Evolutionary conservation across 2,888 invertebrate genomes (phyloP).

Genomic region (Hydrotaea cyrtoneurina): DNA sequence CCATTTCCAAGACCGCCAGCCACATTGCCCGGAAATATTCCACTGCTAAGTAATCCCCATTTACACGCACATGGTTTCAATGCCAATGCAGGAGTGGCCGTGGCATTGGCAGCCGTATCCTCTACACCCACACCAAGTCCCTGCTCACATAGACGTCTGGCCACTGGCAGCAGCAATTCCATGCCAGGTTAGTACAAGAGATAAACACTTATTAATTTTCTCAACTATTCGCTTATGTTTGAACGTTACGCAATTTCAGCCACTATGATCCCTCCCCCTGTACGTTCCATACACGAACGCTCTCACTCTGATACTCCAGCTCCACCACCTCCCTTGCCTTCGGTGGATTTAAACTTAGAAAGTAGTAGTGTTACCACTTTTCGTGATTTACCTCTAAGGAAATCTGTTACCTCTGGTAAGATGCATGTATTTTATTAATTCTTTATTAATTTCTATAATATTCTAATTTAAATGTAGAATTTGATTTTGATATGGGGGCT

Average conservation of each 20-base stretch:
- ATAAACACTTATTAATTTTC: background rate
- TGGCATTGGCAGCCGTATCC: slow-evolving; percentile 67
- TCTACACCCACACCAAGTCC: slow-evolving; percentile 80
- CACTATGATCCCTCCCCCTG: slow-evolving; percentile 73
- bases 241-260: slow-evolving; percentile 58
- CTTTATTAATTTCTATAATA: background rate
- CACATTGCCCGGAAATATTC: slow-evolving; percentile 81
- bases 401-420: slow-evolving; percentile 88
- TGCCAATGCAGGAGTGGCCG: slow-evolving; percentile 63
- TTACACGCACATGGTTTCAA: slow-evolving; percentile 71
- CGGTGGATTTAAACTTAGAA: slow-evolving; percentile 95
- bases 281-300: slow-evolving; percentile 89
- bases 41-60: slow-evolving; percentile 82
- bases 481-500: background rate
- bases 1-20: slow-evolving; percentile 84
- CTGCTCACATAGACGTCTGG: slow-evolving; percentile 84
- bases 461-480: background rate
- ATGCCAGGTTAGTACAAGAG: slow-evolving; percentile 52
- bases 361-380: slow-evolving; percentile 97
- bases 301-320: slow-evolving; percentile 95
- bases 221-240: slow-evolving; percentile 11
- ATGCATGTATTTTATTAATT: slow-evolving; percentile 51
- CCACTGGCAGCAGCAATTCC: slow-evolving; percentile 81
- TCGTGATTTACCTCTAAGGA: slow-evolving; percentile 92
- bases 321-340: slow-evolving; percentile 89